phyloP scores from a whole-genome alignment of 2,113 vertebrate genomes.

The Amphilophus citrinellus region DNA sequence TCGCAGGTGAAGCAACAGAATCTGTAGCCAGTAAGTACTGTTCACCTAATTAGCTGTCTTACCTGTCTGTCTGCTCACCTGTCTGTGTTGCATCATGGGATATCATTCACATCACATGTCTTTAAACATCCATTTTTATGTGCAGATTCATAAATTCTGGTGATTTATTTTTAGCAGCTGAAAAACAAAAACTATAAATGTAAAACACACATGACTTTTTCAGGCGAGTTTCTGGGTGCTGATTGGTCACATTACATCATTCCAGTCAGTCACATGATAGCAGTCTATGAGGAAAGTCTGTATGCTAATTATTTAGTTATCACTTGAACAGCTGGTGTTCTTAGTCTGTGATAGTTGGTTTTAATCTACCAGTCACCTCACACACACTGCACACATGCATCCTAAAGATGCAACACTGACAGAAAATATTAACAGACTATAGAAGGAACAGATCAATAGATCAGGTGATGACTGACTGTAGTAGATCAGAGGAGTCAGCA shows the following conservation, averaged over 20 bases:
- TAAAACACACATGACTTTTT: too few species aligned
- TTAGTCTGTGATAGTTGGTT: slow-evolving; percentile 39
- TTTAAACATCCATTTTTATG: background rate
- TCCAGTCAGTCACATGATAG: background rate
- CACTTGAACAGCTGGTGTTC: slow-evolving; percentile 19
- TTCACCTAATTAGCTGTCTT: background rate
- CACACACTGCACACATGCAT: background rate
- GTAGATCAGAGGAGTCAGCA: background rate
- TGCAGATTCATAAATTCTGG: background rate
- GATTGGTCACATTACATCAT: background rate
- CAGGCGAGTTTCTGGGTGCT: background rate
- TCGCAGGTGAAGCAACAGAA: slow-evolving; percentile 65
- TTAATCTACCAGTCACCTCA: background rate
- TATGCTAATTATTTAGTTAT: background rate
- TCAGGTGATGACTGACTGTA: background rate
- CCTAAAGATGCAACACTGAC: slow-evolving; percentile 31
- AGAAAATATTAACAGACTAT: background rate
- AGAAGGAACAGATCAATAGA: background rate
- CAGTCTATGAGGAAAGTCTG: background rate
- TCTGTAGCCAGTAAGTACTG: slow-evolving; percentile 57
- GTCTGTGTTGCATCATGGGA: slow-evolving; percentile 46
- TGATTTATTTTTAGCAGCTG: background rate
- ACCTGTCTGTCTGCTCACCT: background rate
- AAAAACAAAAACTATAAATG: background rate
- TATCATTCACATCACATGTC: background rate